Base-by-base conservation (phyloP, 1,140 invertebrate species). In the Pseudomyrmex cubaensis region DNA sequence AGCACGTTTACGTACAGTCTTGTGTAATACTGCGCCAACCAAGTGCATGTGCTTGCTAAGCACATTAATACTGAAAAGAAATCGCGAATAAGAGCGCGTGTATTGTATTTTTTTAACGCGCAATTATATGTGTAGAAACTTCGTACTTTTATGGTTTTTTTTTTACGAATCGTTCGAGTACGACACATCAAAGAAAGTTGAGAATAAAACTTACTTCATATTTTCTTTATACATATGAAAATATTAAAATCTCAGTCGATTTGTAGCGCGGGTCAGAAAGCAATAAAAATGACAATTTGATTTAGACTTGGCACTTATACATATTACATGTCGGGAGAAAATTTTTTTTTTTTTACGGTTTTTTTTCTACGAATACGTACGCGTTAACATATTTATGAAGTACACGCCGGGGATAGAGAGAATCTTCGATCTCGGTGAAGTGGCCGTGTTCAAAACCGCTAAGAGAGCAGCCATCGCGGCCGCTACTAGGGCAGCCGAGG, bases 321-420 rank as follows among this genome's bases (percentile, higher is more conserved):
- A 35, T 35, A 35, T 35, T 35, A 7, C 35, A 35, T 35, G 35
- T 35, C 5, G 35, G 5, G 35, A 35, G 35, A 35, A 35, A 35
- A 35, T 8, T 46, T 22, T 75, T n/a, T n/a, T 8, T 46, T 22
- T 75, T 44, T 73, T 20, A 20, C n/a, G 46, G 15, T 57, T 70
- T 72, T n/a, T 44, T 2, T 15, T 44, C 15, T 17, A 9, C 35
- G 2, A 67, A 50, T 25, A 95, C 95, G 96, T 95, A 98, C 97
- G 92, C 86, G 96, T 96, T 85, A 97, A 91, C 46, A 94, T 95
- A 93, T 98, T 98, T 96, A 97, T 97, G 5, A 97, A 90, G 90
- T 97, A 98, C 57, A 98, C 95, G 17, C 97, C 97, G n/a, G 96
- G 95, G n/a, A 97, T 94, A 1, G 97, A 97, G 13, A 97, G 95